Evolutionary conservation across 2,113 vertebrate species (phyloP), one percentile per base, ranked within the genome.

Genomic region (Pachycephala philippinensis): DNA sequence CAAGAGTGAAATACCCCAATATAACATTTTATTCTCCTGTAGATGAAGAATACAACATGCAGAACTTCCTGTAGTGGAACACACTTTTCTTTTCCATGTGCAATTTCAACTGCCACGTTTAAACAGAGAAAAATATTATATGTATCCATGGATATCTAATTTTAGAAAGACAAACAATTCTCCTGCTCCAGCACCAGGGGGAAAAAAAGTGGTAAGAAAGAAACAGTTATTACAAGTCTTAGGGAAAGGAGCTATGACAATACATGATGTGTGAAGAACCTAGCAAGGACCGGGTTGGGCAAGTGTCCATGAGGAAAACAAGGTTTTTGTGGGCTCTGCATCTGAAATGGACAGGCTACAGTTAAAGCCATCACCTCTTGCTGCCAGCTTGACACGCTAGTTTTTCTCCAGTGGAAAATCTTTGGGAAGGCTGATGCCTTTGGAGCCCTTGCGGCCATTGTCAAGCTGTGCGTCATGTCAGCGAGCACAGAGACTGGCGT

Each of bases 101-200:
- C 30, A 84, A 87, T 87, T 91, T 74, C 54, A 92, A 83, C 77
- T 89, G 91, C 47, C 89, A 96, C 89, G 87, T 87, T 95, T 89
- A 76, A 94, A 91, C 47, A 90, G 81, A 87, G 86, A 95, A 96
- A 96, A 97, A 97, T 90, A 96, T 93, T 64, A 2, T 15, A 91
- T 54, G 92, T 93, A 86, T 92, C 93, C 92, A 86, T 75, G 88
- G 93, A 66, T 84, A 91, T 78, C 87, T 82, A 94, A 95, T 76
- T 77, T 88, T 80, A 94, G 87, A 90, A 95, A 92, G 86, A 40
- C 22, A 93, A 96, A 87, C 53, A 92, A 45, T 70, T 89, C 69
- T 79, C n/a, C 59, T 72, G 19, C 40, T 86, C 39, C 54, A 76
- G 57, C 37, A 72, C n/a, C 4, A 1, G 20, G 11, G 35, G 54